phyloP scores from a whole-genome alignment of 2,888 invertebrate species.

The Nemurella pictetii region DNA sequence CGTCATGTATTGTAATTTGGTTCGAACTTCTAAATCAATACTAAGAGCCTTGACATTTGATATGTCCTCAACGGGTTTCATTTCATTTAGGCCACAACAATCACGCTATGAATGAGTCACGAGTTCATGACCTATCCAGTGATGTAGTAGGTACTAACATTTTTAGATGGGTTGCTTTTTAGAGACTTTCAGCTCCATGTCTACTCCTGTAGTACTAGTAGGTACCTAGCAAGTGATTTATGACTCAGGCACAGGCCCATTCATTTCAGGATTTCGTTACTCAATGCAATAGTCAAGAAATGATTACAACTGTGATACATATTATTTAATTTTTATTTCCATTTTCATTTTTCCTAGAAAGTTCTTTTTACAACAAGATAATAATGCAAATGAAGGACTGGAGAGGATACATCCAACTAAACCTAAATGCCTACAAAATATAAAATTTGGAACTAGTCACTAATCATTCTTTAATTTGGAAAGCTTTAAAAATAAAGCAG shows the following conservation, averaged over 20 bases:
- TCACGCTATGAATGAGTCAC: background rate
- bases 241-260: no score
- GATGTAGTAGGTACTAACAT: background rate
- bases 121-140: background rate
- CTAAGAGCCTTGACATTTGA: no score
- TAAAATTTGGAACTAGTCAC: background rate
- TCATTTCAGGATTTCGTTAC: no score
- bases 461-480: background rate
- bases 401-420: background rate
- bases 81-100: background rate
- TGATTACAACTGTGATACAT: no score
- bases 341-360: constrained; percentile 15
- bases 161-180: no score
- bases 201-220: no score
- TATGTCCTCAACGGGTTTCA: background rate
- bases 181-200: no score
- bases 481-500: background rate
- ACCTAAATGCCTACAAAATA: background rate
- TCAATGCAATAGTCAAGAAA: no score
- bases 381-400: background rate
- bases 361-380: constrained; percentile 1
- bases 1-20: no score
- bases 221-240: no score
- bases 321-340: constrained; percentile 26
- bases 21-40: no score